phyloP scores from a whole-genome alignment of 2,888 invertebrate genomes.

The Heliconius erato region DNA sequence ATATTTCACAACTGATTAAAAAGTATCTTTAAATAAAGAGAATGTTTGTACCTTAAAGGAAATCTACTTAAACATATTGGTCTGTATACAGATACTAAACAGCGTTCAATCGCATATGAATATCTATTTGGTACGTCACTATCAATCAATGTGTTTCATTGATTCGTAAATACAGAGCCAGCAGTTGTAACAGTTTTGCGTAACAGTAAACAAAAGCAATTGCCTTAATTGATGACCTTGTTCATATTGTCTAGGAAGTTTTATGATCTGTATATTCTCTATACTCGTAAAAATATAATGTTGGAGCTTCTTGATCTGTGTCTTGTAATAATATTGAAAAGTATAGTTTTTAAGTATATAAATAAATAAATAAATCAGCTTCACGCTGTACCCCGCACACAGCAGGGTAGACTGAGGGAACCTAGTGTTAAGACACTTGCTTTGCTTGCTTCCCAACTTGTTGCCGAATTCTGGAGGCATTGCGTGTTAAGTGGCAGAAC shows the following conservation, averaged over 20 bases:
- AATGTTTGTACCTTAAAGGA: not conserved
- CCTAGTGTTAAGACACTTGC: too few species aligned
- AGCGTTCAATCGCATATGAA: slow-evolving; percentile 16
- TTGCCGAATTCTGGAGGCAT: too few species aligned
- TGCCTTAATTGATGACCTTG: slow-evolving; percentile 73
- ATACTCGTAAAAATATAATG: too few species aligned
- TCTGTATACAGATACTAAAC: not conserved
- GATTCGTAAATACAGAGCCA: slow-evolving; percentile 14
- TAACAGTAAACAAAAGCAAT: slow-evolving; percentile 60
- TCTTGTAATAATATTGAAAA: too few species aligned
- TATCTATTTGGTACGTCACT: slow-evolving; percentile 25
- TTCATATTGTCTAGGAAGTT: slow-evolving; percentile 57
- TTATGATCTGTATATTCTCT: not conserved
- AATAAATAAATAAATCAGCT: too few species aligned
- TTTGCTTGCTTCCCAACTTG: too few species aligned
- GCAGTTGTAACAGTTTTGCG: slow-evolving; percentile 52
- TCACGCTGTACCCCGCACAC: too few species aligned
- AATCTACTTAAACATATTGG: not conserved
- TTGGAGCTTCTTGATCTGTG: too few species aligned
- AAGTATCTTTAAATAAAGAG: not conserved
- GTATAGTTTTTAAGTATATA: too few species aligned
- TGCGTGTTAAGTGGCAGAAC: too few species aligned
- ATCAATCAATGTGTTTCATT: slow-evolving; percentile 42
- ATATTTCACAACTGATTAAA: not conserved
- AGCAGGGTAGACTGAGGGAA: too few species aligned